These are phyloP conservation scores for Oncorhynchus tshawytscha DNA, from an alignment of 2,113 vertebrate species.

Conservation along the genomic window DNA sequence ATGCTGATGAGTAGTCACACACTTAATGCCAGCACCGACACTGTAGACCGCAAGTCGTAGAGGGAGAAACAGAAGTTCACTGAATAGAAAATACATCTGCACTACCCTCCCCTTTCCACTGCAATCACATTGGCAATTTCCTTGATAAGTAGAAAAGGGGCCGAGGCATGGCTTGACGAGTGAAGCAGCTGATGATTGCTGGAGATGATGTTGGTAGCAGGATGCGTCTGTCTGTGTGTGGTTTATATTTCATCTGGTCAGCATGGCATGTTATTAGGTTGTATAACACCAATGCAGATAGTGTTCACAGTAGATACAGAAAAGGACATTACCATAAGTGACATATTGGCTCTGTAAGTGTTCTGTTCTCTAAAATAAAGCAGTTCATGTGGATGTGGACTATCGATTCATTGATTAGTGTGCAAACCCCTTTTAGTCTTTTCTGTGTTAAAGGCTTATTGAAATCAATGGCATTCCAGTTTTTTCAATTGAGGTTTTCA, in stretches of 20 bases:
- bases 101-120: slow-evolving; percentile 1
- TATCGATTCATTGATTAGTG: slow-evolving; percentile 55
- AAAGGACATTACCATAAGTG: background rate
- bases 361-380: slow-evolving; percentile 37
- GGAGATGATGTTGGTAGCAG: slow-evolving; percentile 29
- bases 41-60: background rate
- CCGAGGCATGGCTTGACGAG: too few species aligned
- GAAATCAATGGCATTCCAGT: background rate
- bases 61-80: too few species aligned
- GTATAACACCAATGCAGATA: background rate
- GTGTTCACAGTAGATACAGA: background rate
- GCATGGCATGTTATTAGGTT: background rate
- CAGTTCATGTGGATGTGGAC: slow-evolving; percentile 23
- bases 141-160: too few species aligned
- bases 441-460: slow-evolving; percentile 27
- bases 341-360: slow-evolving; percentile 45
- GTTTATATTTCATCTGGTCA: background rate
- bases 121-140: slow-evolving; percentile 25
- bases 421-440: slow-evolving; percentile 29
- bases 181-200: slow-evolving; percentile 29
- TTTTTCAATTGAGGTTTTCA: background rate
- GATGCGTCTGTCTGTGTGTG: slow-evolving; percentile 1
- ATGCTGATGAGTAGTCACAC: background rate
- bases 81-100: background rate
- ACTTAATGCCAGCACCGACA: background rate